Evolutionary conservation across 2,113 vertebrate species (phyloP).

Genomic region (Fulmarus glacialis): DNA sequence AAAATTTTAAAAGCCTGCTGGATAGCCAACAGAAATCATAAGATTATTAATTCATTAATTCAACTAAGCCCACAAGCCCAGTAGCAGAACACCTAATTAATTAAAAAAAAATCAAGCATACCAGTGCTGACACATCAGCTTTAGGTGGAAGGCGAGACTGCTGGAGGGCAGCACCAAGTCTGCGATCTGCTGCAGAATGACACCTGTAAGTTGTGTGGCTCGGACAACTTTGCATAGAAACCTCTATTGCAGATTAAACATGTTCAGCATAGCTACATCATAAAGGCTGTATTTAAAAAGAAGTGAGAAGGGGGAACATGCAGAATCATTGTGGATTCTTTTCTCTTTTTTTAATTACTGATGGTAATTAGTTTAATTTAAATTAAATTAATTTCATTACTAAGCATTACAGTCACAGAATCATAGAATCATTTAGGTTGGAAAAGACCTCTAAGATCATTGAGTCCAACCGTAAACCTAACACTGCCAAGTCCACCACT

Average conservation of each 20-base stretch:
- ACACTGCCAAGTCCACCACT: not conserved
- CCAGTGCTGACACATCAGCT: not conserved
- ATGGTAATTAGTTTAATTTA: not conserved
- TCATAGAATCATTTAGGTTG: not conserved
- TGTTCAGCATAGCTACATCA: not conserved
- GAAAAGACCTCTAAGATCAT: not conserved
- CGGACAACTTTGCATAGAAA: not conserved
- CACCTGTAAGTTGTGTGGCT: not conserved
- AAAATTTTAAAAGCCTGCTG: not conserved
- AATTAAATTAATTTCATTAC: not conserved
- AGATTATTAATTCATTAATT: conserved; percentile 38
- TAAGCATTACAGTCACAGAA: not conserved
- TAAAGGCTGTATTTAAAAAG: not conserved
- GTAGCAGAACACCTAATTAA: conserved; percentile 30
- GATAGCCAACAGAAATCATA: not conserved
- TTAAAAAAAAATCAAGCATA: conserved; percentile 1
- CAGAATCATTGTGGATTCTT: not conserved
- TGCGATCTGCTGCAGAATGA: not conserved
- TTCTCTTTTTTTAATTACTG: not conserved
- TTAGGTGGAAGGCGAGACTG: not conserved
- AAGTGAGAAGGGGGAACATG: not conserved
- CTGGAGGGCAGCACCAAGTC: not conserved
- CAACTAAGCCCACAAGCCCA: not conserved
- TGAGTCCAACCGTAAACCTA: fast-evolving
- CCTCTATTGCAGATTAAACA: not conserved